phyloP scores from a whole-genome alignment of 2,113 vertebrate genomes.

The Choloepus hoffmanni region DNA sequence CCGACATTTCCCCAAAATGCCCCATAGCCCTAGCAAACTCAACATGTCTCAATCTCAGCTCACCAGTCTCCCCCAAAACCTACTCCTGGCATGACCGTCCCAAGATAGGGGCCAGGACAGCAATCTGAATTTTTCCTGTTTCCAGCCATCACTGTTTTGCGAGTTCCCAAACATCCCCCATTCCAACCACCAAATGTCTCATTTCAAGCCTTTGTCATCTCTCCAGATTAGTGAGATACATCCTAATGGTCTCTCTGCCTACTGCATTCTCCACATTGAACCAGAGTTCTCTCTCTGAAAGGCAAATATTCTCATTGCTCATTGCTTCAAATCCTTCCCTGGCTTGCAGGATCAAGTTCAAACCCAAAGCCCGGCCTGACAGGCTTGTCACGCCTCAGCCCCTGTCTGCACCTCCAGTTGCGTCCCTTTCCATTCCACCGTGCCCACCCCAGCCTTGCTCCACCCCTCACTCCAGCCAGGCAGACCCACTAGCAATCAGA shows the following conservation, averaged over 20 bases:
- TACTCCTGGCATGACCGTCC: background rate
- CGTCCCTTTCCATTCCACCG: background rate
- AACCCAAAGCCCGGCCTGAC: background rate
- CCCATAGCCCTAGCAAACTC: background rate
- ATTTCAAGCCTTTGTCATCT: background rate
- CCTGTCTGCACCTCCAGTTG: background rate
- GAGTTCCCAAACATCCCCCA: accelerated
- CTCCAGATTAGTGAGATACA: background rate
- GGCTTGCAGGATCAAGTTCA: background rate
- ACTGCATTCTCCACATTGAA: background rate
- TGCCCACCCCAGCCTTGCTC: too few relatives aligned
- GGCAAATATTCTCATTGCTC: background rate
- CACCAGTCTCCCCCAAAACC: background rate
- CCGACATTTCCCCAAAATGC: background rate
- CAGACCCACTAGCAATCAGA: too few relatives aligned
- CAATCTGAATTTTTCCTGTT: background rate
- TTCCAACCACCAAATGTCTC: background rate
- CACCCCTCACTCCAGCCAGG: background rate
- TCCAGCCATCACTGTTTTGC: background rate
- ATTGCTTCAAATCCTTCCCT: background rate
- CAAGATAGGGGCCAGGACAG: accelerated
- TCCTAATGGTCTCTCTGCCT: background rate
- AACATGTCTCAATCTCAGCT: accelerated
- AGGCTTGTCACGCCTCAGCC: background rate
- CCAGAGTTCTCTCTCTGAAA: background rate